Evolutionary conservation across 2,797 vertebrate genomes (phyloP), one percentile per base, ranked within the genome.

Genomic region (Sebastes taczanowskii): DNA sequence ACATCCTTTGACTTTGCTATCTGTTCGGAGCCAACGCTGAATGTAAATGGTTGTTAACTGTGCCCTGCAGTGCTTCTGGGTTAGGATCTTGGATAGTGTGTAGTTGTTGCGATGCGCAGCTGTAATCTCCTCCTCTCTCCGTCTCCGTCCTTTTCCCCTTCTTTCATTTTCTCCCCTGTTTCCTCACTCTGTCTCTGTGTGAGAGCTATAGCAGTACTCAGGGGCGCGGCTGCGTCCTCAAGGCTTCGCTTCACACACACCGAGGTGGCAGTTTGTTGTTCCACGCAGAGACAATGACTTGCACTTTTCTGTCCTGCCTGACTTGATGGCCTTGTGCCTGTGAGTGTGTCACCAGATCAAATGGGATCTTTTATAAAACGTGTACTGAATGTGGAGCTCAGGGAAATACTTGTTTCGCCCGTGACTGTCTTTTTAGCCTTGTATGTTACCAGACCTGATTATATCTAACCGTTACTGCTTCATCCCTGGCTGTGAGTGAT

Each of bases 321-420:
- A 87, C 84, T 91, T 35, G 73, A 86, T 82, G 86, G 89, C 88
- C 90, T 86, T 87, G 88, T 83, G 71, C 78, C 69, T 79, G 86
- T 23, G 80, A 94, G 95, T 94, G 91, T 96, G 96, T 92, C 93
- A 93, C 90, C 92, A 91, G 95, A 95, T 92, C 97, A 96, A 96
- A 93, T 86, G 73, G 71, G 86, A 78, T 91, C 78, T 88, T 92
- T 91, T 90, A 73, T 88, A 74, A 71, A 65, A 52, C 46, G 46
- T 77, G 90, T 62, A 69, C 56, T 78, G 68, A 90, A 87, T 85
- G 76, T 11, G 5, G 70, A 79, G 79, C 64, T 77, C 78, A 76
- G 52, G 66, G 77, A 86, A 88, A 89, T 78, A 74, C 82, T 80
- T 46, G 63, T 83, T 80, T 78, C 3, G 27, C 42, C 55, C 27